A percentile compares a stretch with the other conserved stretches of the same genome.
phyloP scores from a whole-genome alignment of 2,797 vertebrate genomes.

The Phylloscopus collybita region DNA sequence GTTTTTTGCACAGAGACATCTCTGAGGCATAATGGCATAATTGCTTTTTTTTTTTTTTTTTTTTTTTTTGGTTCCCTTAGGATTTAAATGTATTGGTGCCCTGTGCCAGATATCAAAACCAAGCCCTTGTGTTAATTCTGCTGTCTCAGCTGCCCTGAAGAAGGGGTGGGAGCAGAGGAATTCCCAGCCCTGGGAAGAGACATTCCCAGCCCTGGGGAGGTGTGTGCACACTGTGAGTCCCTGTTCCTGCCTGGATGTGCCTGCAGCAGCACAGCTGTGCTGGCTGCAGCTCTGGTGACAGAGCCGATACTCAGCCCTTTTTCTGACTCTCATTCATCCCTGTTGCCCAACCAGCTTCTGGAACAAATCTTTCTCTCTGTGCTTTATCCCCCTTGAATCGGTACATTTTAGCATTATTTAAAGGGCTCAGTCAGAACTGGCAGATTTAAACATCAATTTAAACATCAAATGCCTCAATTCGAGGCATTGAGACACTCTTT shows the following conservation, averaged over 20 bases:
- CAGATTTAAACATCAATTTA: neutral
- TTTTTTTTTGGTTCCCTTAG: neutral
- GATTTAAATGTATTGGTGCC: no score
- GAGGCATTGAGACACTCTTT: neutral
- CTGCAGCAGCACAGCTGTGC: slow-evolving; percentile 2
- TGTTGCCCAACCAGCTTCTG: neutral
- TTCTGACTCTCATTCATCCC: neutral
- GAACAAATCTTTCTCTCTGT: neutral
- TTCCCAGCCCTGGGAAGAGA: neutral
- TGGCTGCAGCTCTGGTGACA: neutral
- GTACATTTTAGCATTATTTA: neutral
- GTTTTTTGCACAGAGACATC: neutral
- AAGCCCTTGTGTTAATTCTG: neutral
- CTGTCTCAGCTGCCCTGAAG: neutral
- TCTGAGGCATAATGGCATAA: neutral
- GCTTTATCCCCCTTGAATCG: neutral
- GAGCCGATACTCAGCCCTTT: neutral
- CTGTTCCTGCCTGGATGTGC: neutral
- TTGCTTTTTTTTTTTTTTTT: neutral
- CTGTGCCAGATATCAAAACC: neutral
- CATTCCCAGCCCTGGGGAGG: neutral
- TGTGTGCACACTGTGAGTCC: neutral
- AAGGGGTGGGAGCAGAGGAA: neutral
- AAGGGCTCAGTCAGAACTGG: neutral
- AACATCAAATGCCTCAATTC: no score